A percentile compares a stretch with the other conserved stretches of the same genome.
These are phyloP conservation scores for Drosophila algonquin DNA, from an alignment of 2,888 invertebrate species.

Conservation along the genomic window DNA sequence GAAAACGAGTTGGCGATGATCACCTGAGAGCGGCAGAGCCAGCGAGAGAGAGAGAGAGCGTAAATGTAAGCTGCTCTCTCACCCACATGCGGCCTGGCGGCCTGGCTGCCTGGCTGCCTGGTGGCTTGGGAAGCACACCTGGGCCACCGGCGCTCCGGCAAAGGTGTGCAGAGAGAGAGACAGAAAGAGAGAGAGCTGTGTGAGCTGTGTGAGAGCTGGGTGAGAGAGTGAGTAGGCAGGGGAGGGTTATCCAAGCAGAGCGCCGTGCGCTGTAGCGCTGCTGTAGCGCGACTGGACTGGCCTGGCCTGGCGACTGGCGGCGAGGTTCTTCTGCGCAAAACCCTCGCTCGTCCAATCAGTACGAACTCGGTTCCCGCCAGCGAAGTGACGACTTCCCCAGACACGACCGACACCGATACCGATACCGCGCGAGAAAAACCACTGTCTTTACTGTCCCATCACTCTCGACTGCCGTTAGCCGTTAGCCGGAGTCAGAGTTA, in stretches of 20 bases:
- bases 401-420: slow-evolving; percentile 69
- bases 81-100: slow-evolving; percentile 14
- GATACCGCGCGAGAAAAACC: slow-evolving; percentile 57
- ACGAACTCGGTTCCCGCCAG: slow-evolving; percentile 84
- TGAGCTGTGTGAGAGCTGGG: neutral
- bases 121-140: slow-evolving; percentile 3
- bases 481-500: slow-evolving; percentile 4
- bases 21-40: slow-evolving; percentile 13
- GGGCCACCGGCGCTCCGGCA: slow-evolving; percentile 6
- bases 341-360: slow-evolving; percentile 84
- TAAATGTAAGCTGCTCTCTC: slow-evolving; percentile 9
- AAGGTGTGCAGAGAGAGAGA: slow-evolving; percentile 16
- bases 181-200: slow-evolving; percentile 21
- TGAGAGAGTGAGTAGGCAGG: slow-evolving; percentile 7
- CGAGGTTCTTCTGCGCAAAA: slow-evolving; percentile 82
- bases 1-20: slow-evolving; percentile 19
- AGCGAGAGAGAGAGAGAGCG: slow-evolving; percentile 6
- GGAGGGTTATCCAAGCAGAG: slow-evolving; percentile 26
- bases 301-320: slow-evolving; percentile 53
- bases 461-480: slow-evolving; percentile 4
- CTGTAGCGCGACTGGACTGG: slow-evolving; percentile 1
- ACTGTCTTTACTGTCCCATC: neutral
- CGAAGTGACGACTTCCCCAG: slow-evolving; percentile 80
- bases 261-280: slow-evolving; percentile 1
- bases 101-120: neutral